Evolutionary conservation across 2,113 vertebrate genomes (phyloP), one percentile per base, ranked within the genome.

Genomic region (Vidua macroura): DNA sequence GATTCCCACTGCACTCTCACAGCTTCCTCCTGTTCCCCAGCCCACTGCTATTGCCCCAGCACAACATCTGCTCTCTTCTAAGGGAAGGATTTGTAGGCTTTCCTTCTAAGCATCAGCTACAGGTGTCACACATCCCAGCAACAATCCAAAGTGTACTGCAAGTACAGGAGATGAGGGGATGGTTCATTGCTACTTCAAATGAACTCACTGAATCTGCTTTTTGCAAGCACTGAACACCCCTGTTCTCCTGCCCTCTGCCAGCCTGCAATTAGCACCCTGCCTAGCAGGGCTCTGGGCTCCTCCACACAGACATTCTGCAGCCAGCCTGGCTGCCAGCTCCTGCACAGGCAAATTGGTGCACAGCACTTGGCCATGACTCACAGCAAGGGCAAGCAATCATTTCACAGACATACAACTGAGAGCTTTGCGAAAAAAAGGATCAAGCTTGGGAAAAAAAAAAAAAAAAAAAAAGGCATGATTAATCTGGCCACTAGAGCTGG

Each of bases 391-490:
- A 58, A 77, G 62, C 37, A 77, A 17, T 70, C 58, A 55, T 55
- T 84, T 68, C 74, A 73, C 37, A 83, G 81, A 25, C 37, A 9
- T 7, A 18, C n/a, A 82, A 13, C 27, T 7, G 21, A 59, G 67
- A 49, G 35, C 35, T 84, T 44, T 75, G 69, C 15, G n/a, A 53
- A 55, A 80, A 84, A 72, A n/a, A 19, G 6, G 19, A 84, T 68
- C 48, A 68, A 72, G 46, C 39, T 23, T 44, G 22, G 24, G 44
- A n/a, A n/a, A n/a, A n/a, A n/a, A n/a, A 2, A 6, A 25, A 55
- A 39, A 63, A 41, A 24, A 48, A 39, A 2, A 19, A 2, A 37
- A 44, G 7, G 7, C 0, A 0, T 49, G 35, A 64, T 67, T 84
- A 86, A 84, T 76, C 18, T 69, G 44, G 23, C 23, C 48, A 49